Percentiles rank a stretch among this genome's conserved stretches.
phyloP scores from a whole-genome alignment of 2,888 invertebrate genomes.

The Adineta ricciae region DNA sequence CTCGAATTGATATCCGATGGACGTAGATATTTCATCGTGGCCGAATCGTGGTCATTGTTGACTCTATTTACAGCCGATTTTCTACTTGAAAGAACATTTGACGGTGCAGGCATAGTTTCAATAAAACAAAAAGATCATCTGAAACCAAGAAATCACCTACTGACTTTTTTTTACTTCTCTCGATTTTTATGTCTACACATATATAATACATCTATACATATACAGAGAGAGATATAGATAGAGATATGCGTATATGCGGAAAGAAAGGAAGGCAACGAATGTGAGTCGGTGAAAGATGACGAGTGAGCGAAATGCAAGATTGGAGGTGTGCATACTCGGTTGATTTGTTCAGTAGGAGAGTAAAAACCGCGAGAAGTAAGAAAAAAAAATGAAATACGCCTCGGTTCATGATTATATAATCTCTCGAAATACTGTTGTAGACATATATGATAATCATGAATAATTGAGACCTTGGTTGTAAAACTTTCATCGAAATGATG shows the following conservation, averaged over 20 bases:
- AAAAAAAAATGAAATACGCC: neutral
- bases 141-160: neutral
- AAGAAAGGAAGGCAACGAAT: neutral
- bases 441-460: neutral
- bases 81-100: neutral
- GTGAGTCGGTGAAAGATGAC: neutral
- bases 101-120: neutral
- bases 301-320: neutral
- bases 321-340: neutral
- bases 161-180: neutral
- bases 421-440: neutral
- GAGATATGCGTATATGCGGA: neutral
- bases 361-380: neutral
- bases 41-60: neutral
- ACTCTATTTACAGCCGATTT: neutral
- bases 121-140: neutral
- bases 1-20: neutral
- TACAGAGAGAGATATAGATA: too few species aligned
- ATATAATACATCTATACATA: neutral
- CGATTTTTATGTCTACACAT: neutral
- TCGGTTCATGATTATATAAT: neutral
- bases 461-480: neutral
- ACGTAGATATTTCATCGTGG: constrained; percentile 6
- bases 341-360: neutral
- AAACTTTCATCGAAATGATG: neutral